Evolutionary conservation across 53 echinoderm and acorn worm genomes (phyloP).

Genomic region (Antedon mediterranea): DNA sequence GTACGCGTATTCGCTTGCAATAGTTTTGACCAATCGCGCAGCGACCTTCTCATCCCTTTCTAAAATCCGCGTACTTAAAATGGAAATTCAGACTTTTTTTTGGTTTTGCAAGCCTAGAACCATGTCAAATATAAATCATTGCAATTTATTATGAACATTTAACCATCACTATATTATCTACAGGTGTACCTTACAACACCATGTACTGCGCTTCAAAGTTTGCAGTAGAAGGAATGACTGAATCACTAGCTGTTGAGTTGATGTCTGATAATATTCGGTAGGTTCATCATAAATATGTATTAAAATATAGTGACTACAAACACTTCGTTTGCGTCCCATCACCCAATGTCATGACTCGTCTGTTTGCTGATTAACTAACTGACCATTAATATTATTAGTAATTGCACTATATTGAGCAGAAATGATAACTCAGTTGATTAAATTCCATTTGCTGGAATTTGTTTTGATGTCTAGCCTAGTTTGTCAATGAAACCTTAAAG

Average conservation of each 20-base stretch:
- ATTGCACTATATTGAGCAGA: background rate
- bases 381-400: no score
- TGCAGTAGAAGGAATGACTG: conserved; percentile 12
- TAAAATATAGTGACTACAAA: no score
- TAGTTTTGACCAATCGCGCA: no score
- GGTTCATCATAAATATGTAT: background rate
- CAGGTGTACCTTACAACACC: conserved; percentile 7
- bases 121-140: background rate
- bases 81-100: no score
- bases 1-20: no score
- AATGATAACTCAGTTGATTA: background rate
- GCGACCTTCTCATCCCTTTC: no score
- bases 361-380: no score
- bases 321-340: no score
- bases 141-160: background rate
- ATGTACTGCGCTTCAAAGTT: conserved; percentile 18
- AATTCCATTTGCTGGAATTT: background rate
- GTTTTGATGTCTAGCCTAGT: background rate
- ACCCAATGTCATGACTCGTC: no score
- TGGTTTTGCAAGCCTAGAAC: no score
- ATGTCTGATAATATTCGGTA: background rate
- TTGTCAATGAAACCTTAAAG: background rate
- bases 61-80: no score
- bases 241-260: background rate
- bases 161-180: background rate